Percentiles rank a stretch among this genome's conserved stretches.
Conservation (phyloP, 2,797 vertebrate species). For the Scolopax bukidnonensis region DNA sequence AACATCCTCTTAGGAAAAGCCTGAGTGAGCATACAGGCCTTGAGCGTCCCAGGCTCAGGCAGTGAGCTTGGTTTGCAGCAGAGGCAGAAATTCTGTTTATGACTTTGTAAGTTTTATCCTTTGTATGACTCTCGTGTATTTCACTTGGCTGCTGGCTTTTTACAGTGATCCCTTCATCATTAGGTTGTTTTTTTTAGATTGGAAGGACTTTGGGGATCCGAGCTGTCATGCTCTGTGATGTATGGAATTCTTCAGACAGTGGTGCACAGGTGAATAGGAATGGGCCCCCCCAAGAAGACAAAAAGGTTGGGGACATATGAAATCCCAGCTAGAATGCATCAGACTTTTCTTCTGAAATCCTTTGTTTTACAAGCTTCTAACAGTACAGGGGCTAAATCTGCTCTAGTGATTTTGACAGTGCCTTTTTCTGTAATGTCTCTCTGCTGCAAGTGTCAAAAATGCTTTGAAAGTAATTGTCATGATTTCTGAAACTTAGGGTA, state of each 20-base stretch:
- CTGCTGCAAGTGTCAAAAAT: neutral
- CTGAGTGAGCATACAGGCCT: neutral
- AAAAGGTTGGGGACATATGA: neutral
- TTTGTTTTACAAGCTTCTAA: neutral
- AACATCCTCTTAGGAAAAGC: neutral
- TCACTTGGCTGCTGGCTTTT: neutral
- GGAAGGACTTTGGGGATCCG: neutral
- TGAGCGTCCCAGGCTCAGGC: neutral
- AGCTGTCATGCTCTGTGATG: neutral
- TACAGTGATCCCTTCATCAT: neutral
- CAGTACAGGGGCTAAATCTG: neutral
- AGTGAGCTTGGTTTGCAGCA: neutral
- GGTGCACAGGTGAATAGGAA: neutral
- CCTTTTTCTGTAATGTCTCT: neutral
- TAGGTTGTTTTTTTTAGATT: neutral
- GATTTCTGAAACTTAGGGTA: neutral
- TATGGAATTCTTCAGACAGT: neutral
- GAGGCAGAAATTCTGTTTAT: neutral
- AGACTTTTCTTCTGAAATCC: neutral
- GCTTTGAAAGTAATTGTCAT: neutral
- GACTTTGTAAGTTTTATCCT: neutral
- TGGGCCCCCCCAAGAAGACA: neutral
- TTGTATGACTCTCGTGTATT: neutral
- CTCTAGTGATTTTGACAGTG: neutral
- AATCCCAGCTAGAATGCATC: neutral